Evolutionary conservation across 2,888 invertebrate species (phyloP).

Genomic region (Mythimna vitellina): DNA sequence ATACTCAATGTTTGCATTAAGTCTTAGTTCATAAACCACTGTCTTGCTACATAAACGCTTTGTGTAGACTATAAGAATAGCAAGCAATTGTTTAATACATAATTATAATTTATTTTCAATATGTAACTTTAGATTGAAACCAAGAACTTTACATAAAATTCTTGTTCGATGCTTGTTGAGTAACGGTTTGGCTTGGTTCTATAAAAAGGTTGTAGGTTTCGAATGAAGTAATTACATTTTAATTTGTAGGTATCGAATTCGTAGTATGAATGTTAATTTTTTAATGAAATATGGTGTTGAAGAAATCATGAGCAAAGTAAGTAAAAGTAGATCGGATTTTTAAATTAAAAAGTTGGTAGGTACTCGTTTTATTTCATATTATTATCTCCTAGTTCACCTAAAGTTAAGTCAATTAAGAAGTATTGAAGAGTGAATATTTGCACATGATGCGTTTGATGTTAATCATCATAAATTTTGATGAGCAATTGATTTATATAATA

Average conservation of each 20-base stretch:
- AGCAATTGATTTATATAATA: no score
- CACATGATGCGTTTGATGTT: not conserved
- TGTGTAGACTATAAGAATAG: no score
- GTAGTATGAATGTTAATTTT: conserved; percentile 29
- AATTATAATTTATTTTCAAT: conserved; percentile 53
- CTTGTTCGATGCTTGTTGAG: conserved; percentile 62
- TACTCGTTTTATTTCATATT: not conserved
- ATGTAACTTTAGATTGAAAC: conserved; percentile 62
- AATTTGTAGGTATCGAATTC: conserved; percentile 51
- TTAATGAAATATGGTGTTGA: conserved; percentile 1
- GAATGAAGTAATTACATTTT: conserved; percentile 22
- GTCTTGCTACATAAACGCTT: no score
- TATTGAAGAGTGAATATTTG: no score
- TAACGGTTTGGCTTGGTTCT: not conserved
- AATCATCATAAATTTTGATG: not conserved
- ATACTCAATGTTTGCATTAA: no score
- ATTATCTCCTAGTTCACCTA: no score
- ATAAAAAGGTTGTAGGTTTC: not conserved
- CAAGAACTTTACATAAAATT: conserved; percentile 66
- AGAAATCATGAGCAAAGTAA: not conserved
- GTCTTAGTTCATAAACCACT: no score
- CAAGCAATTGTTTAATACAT: conserved; percentile 15
- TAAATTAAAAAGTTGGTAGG: not conserved
- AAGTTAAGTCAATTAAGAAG: not conserved
- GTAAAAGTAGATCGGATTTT: not conserved